These are phyloP conservation scores for Turritopsis rubra DNA, from an alignment of 30 jellyfish, hydroid and myxozoan genomes.

Conservation along the genomic window DNA sequence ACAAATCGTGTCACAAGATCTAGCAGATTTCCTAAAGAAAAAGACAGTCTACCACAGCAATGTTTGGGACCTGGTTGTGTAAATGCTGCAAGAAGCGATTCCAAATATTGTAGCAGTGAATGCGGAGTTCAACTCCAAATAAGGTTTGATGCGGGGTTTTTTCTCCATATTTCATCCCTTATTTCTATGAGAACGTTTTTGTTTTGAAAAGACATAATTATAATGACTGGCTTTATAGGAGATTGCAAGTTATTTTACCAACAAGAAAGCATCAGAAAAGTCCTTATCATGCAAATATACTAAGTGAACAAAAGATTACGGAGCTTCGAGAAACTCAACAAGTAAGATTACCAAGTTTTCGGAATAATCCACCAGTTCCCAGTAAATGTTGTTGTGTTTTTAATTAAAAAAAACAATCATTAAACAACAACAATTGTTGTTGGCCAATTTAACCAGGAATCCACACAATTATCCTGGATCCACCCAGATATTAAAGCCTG, in stretches of 20 bases:
- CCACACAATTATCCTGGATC: too few species aligned
- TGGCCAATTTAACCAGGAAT: too few species aligned
- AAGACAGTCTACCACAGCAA: constrained; percentile 49
- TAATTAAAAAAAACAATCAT: too few species aligned
- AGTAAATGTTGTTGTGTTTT: constrained; percentile 67
- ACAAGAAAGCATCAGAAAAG: constrained; percentile 48
- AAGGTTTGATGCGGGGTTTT: constrained; percentile 35
- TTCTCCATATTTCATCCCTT: neutral
- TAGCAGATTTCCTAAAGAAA: constrained; percentile 24
- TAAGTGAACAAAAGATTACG: constrained; percentile 47
- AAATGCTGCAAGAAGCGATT: constrained; percentile 62
- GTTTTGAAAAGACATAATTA: neutral
- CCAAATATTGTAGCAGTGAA: constrained; percentile 90
- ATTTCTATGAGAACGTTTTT: neutral
- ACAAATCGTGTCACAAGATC: constrained; percentile 31
- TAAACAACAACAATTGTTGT: too few species aligned
- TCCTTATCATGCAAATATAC: constrained; percentile 37
- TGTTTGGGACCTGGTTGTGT: constrained; percentile 98
- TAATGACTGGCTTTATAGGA: constrained; percentile 23
- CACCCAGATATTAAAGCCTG: too few species aligned
- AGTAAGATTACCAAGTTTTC: constrained; percentile 19
- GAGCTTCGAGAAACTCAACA: constrained; percentile 56
- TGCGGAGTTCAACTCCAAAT: constrained; percentile 92
- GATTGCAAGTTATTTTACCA: constrained; percentile 85
- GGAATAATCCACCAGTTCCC: constrained; percentile 10